Base-by-base conservation (phyloP, 2,113 vertebrate genomes). In the Corythaixoides concolor region DNA sequence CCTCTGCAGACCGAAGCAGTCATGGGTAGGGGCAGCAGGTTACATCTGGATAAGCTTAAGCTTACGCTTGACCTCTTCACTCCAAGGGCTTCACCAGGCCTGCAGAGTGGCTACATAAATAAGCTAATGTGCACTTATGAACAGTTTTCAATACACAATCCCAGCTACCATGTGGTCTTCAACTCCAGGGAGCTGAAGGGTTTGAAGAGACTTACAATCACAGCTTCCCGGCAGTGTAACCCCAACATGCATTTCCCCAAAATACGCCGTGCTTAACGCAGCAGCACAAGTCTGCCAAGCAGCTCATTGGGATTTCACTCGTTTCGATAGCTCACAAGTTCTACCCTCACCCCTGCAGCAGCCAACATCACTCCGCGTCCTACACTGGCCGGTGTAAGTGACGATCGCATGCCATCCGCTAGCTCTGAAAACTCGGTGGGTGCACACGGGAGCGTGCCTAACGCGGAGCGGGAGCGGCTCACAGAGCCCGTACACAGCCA, bases 381-480 rank as follows among this genome's bases (percentile, higher is more conserved):
- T 85, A 52, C 58, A n/a, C 62, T 0, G 1, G n/a, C 30, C 0
- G 0, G 77, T 28, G 64, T 47, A 64, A 92, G 81, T 1, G 0
- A 55, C 64, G 37, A 89, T 5, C 5, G 3, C 49, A 41, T 90
- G 91, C 72, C 82, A 90, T 59, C 59, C 77, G 70, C 68, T 72
- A 52, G 66, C 79, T 68, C 69, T 33, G 63, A 70, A 53, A 78
- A 37, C 77, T 41, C 7, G 3, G 91, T 64, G 72, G 74, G 53
- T 80, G 69, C 83, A 72, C 10, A 73, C 30, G 67, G 50, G 53
- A 95, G 75, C 2, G 3, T 50, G 74, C 45, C 59, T 14, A 59
- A n/a, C 1, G 8, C 50, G 77, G 80, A 72, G 52, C 15, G 69
- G 64, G 84, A 95, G 75, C 3, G 7, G 87, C 74, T 73, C 9